Conservation (phyloP, 2,888 invertebrate species). For the Sicus ferrugineus region DNA sequence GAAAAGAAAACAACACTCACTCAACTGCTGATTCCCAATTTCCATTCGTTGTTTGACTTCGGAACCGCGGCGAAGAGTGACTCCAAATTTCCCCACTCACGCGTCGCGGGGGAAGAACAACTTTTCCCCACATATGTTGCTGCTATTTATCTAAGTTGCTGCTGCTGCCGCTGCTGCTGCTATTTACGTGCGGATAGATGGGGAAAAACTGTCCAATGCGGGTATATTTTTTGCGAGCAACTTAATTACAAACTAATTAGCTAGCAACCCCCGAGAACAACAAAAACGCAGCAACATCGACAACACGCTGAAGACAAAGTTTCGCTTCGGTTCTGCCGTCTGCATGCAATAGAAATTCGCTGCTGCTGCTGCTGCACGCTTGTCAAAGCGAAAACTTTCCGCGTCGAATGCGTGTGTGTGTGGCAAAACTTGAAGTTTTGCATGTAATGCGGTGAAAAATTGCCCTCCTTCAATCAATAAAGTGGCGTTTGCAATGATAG, state of each 20-base stretch:
- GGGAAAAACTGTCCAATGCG: constrained; percentile 21
- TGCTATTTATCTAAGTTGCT: no score
- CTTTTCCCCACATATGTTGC: no score
- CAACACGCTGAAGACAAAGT: constrained; percentile 22
- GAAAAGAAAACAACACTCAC: not conserved
- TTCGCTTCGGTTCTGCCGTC: no score
- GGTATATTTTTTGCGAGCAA: constrained; percentile 40
- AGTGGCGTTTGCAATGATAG: not conserved
- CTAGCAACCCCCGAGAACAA: constrained; percentile 33
- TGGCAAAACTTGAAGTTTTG: not conserved
- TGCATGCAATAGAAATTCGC: no score
- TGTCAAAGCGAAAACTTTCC: no score
- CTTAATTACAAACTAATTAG: constrained; percentile 61
- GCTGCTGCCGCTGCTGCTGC: no score
- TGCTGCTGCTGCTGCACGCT: no score
- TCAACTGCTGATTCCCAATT: not conserved
- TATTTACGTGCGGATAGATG: not conserved
- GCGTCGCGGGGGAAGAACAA: no score
- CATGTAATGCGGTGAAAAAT: not conserved
- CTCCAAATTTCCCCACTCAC: not conserved
- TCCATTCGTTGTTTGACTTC: constrained; percentile 25
- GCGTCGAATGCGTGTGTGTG: not conserved
- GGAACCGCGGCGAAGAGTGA: not conserved
- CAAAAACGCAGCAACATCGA: constrained; percentile 36
- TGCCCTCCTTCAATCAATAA: not conserved